These are phyloP conservation scores for Ectemnius continuus DNA, from an alignment of 2,888 invertebrate species.

Conservation along the genomic window DNA sequence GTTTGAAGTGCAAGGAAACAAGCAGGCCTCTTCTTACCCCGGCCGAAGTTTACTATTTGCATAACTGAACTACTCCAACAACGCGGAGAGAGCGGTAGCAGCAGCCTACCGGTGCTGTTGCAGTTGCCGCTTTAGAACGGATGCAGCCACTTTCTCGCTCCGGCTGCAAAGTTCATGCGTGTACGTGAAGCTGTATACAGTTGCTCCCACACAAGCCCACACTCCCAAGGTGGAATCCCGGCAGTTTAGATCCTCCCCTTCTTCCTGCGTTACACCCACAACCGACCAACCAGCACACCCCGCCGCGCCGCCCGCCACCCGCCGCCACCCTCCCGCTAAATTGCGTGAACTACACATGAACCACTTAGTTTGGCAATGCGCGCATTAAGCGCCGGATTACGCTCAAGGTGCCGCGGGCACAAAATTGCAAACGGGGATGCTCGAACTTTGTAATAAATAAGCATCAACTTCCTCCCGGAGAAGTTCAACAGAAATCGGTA, in stretches of 20 bases:
- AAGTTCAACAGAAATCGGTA: background rate
- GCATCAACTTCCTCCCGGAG: background rate
- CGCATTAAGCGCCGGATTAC: conserved; percentile 54
- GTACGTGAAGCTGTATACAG: conserved; percentile 34
- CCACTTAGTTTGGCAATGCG: conserved; percentile 49
- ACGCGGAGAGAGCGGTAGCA: background rate
- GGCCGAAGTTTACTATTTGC: conserved; percentile 59
- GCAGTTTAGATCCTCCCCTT: conserved; percentile 30
- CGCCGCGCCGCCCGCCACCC: conserved; percentile 24
- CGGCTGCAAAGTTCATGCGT: conserved; percentile 34
- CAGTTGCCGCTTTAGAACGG: conserved; percentile 45
- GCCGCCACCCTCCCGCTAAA: conserved; percentile 37
- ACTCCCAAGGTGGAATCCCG: conserved; percentile 28
- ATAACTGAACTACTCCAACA: conserved; percentile 57
- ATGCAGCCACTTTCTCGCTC: conserved; percentile 46
- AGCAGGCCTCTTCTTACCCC: conserved; percentile 39
- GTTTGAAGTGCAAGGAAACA: conserved; percentile 36
- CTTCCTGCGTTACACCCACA: conserved; percentile 16
- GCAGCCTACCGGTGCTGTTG: conserved; percentile 39
- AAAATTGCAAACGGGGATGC: conserved; percentile 26
- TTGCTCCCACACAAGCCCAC: conserved; percentile 15
- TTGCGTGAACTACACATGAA: conserved; percentile 46
- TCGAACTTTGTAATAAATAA: conserved; percentile 18
- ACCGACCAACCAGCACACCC: background rate
- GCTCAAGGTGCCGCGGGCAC: conserved; percentile 29